These are phyloP conservation scores for Synergus umbraculus DNA, from an alignment of 2,888 invertebrate genomes.

Conservation along the genomic window DNA sequence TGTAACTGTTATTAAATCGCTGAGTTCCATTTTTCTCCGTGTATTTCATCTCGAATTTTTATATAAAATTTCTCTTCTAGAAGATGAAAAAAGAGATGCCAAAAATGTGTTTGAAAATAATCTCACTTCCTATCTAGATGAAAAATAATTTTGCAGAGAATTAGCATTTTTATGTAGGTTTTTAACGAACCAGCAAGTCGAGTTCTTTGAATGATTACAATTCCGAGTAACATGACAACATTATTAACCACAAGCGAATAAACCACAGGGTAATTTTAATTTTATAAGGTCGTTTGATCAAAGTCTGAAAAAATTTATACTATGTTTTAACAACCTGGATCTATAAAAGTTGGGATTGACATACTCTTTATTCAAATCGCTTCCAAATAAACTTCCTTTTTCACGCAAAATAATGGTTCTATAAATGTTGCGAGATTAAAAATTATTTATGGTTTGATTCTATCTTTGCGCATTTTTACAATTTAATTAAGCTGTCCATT, in stretches of 20 bases:
- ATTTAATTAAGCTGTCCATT: background rate
- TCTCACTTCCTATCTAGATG: background rate
- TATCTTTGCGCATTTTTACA: background rate
- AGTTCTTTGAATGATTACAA: slow-evolving; percentile 31
- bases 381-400: slow-evolving; percentile 18
- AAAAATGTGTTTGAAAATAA: background rate
- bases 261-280: slow-evolving; percentile 6
- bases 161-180: slow-evolving; percentile 37
- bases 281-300: slow-evolving; percentile 27
- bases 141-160: background rate
- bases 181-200: slow-evolving; percentile 29
- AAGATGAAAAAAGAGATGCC: background rate
- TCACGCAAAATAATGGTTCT: slow-evolving; percentile 7
- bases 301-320: slow-evolving; percentile 20
- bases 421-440: slow-evolving; percentile 17
- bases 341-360: slow-evolving; percentile 31
- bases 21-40: no score
- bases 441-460: slow-evolving; percentile 10
- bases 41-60: background rate
- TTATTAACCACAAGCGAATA: slow-evolving; percentile 33
- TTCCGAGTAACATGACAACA: slow-evolving; percentile 34
- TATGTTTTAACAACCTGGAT: slow-evolving; percentile 31
- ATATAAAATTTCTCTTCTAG: background rate
- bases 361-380: slow-evolving; percentile 25
- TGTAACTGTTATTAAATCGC: no score